phyloP scores from a whole-genome alignment of 2,797 vertebrate genomes.

The Nothura maculosa region DNA sequence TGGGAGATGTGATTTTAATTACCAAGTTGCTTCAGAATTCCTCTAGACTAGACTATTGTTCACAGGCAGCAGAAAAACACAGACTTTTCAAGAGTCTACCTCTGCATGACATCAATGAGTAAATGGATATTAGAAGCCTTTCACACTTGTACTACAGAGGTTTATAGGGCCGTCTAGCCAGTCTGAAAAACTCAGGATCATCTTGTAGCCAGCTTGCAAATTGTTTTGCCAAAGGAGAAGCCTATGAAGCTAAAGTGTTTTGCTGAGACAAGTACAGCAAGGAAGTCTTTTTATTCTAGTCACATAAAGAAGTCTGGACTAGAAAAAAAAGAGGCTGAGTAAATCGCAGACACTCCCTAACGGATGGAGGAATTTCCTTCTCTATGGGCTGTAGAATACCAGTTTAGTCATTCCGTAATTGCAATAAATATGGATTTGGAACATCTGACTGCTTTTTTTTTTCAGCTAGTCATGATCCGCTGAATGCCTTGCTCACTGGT shows the following conservation, averaged over 20 bases:
- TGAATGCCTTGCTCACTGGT: neutral
- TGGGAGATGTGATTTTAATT: conserved; percentile 16
- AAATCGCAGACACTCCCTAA: conserved; percentile 46
- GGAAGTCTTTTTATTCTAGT: neutral
- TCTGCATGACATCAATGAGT: neutral
- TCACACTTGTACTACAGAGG: neutral
- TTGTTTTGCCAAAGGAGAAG: neutral
- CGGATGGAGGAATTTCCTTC: conserved; percentile 30
- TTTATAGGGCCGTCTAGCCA: neutral
- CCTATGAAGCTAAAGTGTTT: neutral
- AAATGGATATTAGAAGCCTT: neutral
- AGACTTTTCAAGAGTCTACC: neutral
- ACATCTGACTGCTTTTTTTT: neutral
- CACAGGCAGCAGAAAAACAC: neutral
- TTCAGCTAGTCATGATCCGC: conserved; percentile 15
- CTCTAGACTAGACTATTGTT: neutral
- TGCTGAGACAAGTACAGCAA: neutral
- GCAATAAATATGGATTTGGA: conserved; percentile 32
- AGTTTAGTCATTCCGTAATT: conserved; percentile 37
- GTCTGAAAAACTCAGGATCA: neutral
- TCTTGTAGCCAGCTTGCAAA: neutral
- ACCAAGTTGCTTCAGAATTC: neutral
- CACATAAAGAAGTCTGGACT: neutral
- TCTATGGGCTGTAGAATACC: conserved; percentile 12
- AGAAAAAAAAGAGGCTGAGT: neutral